Conservation (phyloP, 2,797 vertebrate species). For the Syndactyla subalaris region DNA sequence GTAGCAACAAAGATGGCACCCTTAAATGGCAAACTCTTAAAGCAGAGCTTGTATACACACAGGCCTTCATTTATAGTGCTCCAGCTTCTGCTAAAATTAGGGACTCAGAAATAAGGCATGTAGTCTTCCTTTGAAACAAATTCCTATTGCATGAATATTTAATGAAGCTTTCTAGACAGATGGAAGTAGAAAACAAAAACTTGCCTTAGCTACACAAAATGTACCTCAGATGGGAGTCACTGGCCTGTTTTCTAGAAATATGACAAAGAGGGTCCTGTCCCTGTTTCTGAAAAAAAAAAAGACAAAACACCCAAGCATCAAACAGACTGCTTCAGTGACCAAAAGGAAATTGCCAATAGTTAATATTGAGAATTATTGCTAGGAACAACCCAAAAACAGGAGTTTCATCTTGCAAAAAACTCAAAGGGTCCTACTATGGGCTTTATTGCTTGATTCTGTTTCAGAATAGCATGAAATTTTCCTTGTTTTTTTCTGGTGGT, state of each 20-base stretch:
- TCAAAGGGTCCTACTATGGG: accelerated
- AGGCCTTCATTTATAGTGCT: neutral
- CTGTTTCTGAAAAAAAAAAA: neutral
- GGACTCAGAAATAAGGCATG: neutral
- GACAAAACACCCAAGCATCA: neutral
- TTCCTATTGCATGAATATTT: neutral
- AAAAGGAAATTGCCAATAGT: neutral
- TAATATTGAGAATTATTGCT: neutral
- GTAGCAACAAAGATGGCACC: neutral
- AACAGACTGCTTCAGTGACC: neutral
- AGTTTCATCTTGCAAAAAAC: neutral
- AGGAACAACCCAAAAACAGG: neutral
- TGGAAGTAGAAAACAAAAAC: neutral
- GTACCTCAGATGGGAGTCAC: neutral
- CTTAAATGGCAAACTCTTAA: neutral
- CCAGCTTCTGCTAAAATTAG: neutral
- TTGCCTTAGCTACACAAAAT: neutral
- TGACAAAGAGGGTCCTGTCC: neutral
- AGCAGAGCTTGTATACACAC: neutral
- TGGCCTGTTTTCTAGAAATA: neutral
- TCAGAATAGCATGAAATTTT: neutral
- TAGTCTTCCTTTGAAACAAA: neutral
- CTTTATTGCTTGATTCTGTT: neutral
- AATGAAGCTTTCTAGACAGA: neutral
- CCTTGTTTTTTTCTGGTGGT: neutral